phyloP scores from a whole-genome alignment of 2,113 vertebrate species.

The Cheirogaleus medius region DNA sequence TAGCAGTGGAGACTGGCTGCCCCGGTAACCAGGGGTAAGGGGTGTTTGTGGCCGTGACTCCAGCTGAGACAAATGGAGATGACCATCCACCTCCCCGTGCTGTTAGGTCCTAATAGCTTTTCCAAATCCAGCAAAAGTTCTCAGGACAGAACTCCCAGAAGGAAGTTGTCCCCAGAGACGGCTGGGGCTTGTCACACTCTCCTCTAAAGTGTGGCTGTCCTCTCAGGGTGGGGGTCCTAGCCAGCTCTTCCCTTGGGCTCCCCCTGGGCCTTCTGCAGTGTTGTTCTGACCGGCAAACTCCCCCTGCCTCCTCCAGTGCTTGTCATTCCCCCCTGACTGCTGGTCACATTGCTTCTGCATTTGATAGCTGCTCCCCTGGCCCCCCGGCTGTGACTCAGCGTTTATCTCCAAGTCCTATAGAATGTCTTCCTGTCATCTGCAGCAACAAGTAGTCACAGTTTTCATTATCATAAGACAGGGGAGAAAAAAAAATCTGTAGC shows the following conservation, averaged over 20 bases:
- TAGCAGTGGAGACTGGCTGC: background rate
- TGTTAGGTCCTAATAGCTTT: background rate
- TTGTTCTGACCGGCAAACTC: background rate
- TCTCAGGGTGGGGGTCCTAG: background rate
- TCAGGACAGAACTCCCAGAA: background rate
- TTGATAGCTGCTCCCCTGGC: background rate
- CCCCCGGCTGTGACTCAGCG: slow-evolving; percentile 44
- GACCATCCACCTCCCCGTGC: background rate
- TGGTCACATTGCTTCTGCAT: background rate
- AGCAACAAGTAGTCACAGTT: slow-evolving; percentile 77
- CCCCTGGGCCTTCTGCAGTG: background rate
- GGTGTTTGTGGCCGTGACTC: background rate
- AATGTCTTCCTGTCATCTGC: slow-evolving; percentile 64
- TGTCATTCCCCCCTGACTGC: background rate
- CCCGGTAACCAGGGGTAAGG: background rate
- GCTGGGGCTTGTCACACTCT: background rate
- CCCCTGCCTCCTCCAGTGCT: background rate
- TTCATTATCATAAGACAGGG: slow-evolving; percentile 77
- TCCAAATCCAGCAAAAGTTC: background rate
- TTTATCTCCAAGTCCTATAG: slow-evolving; percentile 61
- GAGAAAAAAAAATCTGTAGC: slow-evolving; percentile 62
- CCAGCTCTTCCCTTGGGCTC: background rate
- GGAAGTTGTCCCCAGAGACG: background rate
- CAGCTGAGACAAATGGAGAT: background rate
- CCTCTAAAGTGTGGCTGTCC: background rate